Evolutionary conservation across 2,113 vertebrate genomes (phyloP), one percentile per base, ranked within the genome.

Genomic region (Anguilla japonica): DNA sequence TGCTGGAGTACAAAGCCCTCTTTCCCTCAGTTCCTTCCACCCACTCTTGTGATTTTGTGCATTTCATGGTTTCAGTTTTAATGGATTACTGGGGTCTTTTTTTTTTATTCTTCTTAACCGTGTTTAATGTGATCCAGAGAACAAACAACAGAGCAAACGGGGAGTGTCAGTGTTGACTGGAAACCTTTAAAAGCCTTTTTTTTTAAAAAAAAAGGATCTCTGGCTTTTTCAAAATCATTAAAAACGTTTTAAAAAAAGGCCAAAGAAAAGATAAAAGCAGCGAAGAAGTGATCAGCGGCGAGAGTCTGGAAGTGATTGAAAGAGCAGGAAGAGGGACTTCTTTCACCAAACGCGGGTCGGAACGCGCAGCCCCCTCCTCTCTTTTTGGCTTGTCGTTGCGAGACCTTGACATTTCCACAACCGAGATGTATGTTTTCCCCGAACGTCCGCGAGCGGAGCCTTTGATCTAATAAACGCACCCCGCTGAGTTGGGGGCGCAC

Each of bases 401-500:
- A 85, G 79, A 81, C 88, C 85, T 85, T 88, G 89, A 89, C 79
- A 41, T 90, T 83, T 89, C 87, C 85, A 87, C 86, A 16, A 78
- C 89, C 87, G 83, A 90, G 89, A 91, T 60, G 81, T 60, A 82
- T 89, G 90, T 90, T 90, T 84, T 57, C 88, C 89, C 82, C 88
- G 43, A 46, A 60, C 87, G 87, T 90, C 87, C 87, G 90, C 89
- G 89, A 84, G 83, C 88, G 83, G 79, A 83, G 83, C 29, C 88
- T 92, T 91, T 90, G 89, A 91, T 91, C 84, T 89, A 81, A 88
- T 41, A 46, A 87, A 89, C 87, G 86, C 87, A 86, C 89, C 83
- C 83, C 88, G 88, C 14, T 63, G 41, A 63, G 81, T 22, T 26
- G 41, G 57, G 63, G 88, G n/a, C n/a, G n/a, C n/a, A n/a, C n/a